Base-by-base conservation (phyloP, 2,888 invertebrate genomes). In the Seira ritae region DNA sequence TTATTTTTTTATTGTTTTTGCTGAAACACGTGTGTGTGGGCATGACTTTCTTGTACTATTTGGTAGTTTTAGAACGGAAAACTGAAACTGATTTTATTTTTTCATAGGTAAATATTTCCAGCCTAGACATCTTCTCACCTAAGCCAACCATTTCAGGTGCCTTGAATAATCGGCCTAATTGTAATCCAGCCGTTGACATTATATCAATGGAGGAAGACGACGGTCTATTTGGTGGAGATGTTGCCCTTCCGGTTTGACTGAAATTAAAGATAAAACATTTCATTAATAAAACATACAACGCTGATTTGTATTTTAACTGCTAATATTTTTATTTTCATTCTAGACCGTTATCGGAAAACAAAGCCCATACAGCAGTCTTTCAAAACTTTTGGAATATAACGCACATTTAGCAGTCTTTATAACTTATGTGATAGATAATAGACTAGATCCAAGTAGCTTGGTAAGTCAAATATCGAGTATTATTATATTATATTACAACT, bases 151-250 rank as follows among this genome's bases (percentile, higher is more conserved):
- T 72, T 17, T n/a, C n/a, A n/a, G 86, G 86, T 81, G 84, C 82
- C 75, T 80, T 87, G 82, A 68, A 80, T 60, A 76, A 66, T 71
- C 84, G 84, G 23, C 67, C 80, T 24, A 84, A 75, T 80, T 73
- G 70, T 55, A 80, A 85, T 78, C 83, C 86, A 76, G 81, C 84
- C 3, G 82, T 84, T 68, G 88, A 89, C 67, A 97, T 98, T 82
- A 96, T 98, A 90, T 97, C 97, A 17, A 97, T 98, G 96, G 98
- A 98, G 90, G 98, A 98, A 90, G 98, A 98, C 90, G 97, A 97
- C 89, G 86, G 86, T 17, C 85, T 86, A 1, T 85, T 66, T 69
- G 67, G 19, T 62, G 84, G 84, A 66, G 81, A 81, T 71, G 70
- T 81, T 22, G 66, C 22, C 55, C 75, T 76, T 66, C 76, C 81